A percentile compares a stretch with the other conserved stretches of the same genome.
phyloP scores from a whole-genome alignment of 2,888 invertebrate species.

The Tridacna gigas region DNA sequence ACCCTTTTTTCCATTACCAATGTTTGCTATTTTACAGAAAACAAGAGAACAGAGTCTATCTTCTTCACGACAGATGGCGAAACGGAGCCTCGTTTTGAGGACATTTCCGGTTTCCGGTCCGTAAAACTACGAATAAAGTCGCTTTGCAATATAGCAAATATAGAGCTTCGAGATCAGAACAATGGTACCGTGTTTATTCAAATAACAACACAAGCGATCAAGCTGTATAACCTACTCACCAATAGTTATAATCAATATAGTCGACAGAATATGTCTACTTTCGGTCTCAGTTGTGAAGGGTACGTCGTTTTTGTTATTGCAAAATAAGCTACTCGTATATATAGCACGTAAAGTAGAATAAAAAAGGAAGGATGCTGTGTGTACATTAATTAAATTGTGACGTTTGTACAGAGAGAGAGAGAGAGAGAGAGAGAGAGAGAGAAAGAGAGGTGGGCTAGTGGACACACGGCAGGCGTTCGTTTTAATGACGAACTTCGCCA shows the following conservation, averaged over 20 bases:
- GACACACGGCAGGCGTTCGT: too few species aligned
- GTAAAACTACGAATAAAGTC: background rate
- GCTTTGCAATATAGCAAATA: constrained; percentile 7
- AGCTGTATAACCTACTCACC: background rate
- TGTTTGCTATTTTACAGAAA: constrained; percentile 1
- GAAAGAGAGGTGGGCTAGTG: too few species aligned
- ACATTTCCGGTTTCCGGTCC: constrained; percentile 25
- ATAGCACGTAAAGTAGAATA: too few species aligned
- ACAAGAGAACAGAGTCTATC: background rate
- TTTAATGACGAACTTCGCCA: too few species aligned
- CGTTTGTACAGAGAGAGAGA: too few species aligned
- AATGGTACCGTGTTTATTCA: constrained; percentile 15
- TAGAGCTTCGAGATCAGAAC: constrained; percentile 4
- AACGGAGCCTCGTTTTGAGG: constrained; percentile 12
- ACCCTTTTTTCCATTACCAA: background rate
- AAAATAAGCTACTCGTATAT: too few species aligned
- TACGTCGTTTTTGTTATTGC: background rate
- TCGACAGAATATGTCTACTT: constrained; percentile 8
- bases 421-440: too few species aligned
- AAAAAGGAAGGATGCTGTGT: too few species aligned
- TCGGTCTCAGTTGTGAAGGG: background rate
- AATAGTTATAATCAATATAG: background rate
- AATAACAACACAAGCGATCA: background rate
- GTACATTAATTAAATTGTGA: too few species aligned
- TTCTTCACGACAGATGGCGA: constrained; percentile 3